A percentile compares a stretch with the other conserved stretches of the same genome.
These are phyloP conservation scores for Craniophora ligustri DNA, from an alignment of 2,888 invertebrate genomes.

Conservation along the genomic window DNA sequence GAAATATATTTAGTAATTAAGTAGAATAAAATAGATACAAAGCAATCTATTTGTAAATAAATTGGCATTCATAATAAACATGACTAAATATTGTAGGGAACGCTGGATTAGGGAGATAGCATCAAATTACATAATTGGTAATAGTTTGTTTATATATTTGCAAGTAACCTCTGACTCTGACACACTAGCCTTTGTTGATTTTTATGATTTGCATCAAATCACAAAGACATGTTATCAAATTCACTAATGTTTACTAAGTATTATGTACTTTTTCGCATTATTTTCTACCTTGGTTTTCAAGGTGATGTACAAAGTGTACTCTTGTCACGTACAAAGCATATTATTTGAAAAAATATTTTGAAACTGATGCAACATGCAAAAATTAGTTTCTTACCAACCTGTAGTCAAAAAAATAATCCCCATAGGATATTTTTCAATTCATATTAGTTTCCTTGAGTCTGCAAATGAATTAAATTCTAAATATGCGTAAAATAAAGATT, in stretches of 20 bases:
- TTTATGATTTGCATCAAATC: slow-evolving; percentile 7
- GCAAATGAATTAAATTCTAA: slow-evolving; percentile 23
- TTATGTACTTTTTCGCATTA: too few species aligned
- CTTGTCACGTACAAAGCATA: neutral
- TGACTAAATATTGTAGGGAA: neutral
- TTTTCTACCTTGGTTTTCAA: too few species aligned
- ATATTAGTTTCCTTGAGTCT: slow-evolving; percentile 48
- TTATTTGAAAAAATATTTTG: neutral
- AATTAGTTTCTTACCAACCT: slow-evolving; percentile 68
- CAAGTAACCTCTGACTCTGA: slow-evolving; percentile 21
- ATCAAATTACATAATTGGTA: neutral
- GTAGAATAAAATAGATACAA: neutral
- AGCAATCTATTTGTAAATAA: too few species aligned
- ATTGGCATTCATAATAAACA: neutral
- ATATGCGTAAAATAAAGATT: neutral
- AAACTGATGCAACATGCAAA: slow-evolving; percentile 44
- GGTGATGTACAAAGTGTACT: neutral
- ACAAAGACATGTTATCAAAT: slow-evolving; percentile 22
- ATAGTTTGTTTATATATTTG: slow-evolving; percentile 26
- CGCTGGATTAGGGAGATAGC: neutral
- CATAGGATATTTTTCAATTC: slow-evolving; percentile 66
- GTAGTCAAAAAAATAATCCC: slow-evolving; percentile 60
- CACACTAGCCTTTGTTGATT: slow-evolving; percentile 39
- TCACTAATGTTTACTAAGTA: neutral
- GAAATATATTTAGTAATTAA: neutral